Conservation (phyloP, 2,113 vertebrate species). For the Melanerpes aurifrons region DNA sequence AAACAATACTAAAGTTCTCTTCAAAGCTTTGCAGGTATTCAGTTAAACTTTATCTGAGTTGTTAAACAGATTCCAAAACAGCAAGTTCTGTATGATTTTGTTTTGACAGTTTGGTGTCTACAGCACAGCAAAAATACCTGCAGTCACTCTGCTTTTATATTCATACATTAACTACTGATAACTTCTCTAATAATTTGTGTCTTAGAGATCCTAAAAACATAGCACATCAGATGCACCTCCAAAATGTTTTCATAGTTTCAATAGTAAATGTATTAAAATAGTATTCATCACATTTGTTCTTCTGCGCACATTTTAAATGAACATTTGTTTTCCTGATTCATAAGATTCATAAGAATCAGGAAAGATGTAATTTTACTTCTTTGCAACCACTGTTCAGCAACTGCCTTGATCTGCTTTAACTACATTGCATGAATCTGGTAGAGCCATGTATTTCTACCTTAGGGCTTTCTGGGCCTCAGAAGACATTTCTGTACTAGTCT, state of each 20-base stretch:
- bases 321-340: not conserved
- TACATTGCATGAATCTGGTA: not conserved
- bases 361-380: not conserved
- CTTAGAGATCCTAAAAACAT: not conserved
- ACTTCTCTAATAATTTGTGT: not conserved
- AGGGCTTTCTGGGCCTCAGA: not conserved
- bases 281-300: not conserved
- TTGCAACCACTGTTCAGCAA: not conserved
- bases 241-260: not conserved
- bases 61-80: not conserved
- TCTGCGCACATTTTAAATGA: not conserved
- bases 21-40: not conserved
- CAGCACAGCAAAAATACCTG: not conserved
- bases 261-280: not conserved
- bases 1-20: not conserved
- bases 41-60: not conserved
- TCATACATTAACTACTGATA: not conserved
- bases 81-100: not conserved
- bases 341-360: not conserved
- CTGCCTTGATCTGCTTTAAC: not conserved
- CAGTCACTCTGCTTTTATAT: not conserved
- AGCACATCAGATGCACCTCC: not conserved
- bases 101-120: not conserved
- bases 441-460: not conserved
- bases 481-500: not conserved